phyloP scores from a whole-genome alignment of 2,113 vertebrate genomes.

The Ursus arctos region DNA sequence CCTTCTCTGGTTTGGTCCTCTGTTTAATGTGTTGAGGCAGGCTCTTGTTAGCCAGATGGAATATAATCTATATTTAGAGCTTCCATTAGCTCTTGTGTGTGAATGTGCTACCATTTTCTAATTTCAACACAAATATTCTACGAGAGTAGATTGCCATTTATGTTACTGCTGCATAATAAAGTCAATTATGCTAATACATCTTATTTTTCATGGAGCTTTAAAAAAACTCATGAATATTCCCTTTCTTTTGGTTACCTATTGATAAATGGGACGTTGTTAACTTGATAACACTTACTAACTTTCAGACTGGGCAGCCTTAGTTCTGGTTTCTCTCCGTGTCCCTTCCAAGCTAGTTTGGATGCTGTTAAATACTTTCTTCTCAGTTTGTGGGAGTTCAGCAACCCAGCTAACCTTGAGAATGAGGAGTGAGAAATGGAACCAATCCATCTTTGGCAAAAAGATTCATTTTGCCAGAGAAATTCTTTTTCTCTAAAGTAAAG shows the following conservation, averaged over 20 bases:
- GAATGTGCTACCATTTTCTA: constrained; percentile 36
- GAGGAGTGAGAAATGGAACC: background rate
- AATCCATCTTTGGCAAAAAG: background rate
- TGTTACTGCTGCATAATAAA: background rate
- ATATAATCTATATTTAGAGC: constrained; percentile 63
- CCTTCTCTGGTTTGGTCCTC: constrained; percentile 43
- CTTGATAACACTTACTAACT: background rate
- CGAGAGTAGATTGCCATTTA: background rate
- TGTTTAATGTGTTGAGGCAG: constrained; percentile 65
- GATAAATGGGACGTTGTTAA: background rate
- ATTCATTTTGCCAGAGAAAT: background rate
- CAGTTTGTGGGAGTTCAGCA: background rate
- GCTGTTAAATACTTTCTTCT: background rate
- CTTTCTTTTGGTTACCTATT: background rate
- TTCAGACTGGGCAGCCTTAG: background rate
- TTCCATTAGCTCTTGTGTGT: constrained; percentile 54
- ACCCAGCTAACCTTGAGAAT: background rate
- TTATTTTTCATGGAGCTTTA: background rate
- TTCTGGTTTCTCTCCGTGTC: background rate
- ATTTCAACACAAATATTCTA: constrained; percentile 44
- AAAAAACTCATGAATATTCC: background rate
- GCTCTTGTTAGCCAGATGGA: constrained; percentile 62
- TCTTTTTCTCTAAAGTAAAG: background rate
- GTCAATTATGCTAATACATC: background rate
- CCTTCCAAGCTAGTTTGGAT: background rate